Evolutionary conservation across 1,140 invertebrate genomes (phyloP), one percentile per base, ranked within the genome.

Genomic region (Drosophila pallidifrons): DNA sequence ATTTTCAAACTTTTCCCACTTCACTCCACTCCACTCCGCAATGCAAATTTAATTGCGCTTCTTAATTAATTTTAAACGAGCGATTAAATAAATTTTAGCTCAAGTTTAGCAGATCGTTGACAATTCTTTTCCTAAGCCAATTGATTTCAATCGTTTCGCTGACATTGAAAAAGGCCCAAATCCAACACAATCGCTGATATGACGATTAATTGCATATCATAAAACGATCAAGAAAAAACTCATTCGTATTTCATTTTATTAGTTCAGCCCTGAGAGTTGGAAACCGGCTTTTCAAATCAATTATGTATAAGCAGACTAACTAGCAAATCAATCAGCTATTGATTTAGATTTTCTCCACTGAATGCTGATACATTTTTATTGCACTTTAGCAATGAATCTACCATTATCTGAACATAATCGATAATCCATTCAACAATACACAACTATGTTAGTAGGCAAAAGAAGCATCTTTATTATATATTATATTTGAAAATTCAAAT

Each of bases 1-100:
- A 57, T 71, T 1, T 2, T 38, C 51, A 20, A 41, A 28, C n/a
- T 59, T 51, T 47, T 55, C 15, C 15, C 7, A 8, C 6, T 7
- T 38, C 20, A 3, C 35, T 32, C 28, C 3, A 1, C 11, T 25
- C 20, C 20, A 25, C 20, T 25, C 30, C 3, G 72, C 67, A 11
- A 75, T 70, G 73, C 73, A 71, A 75, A 75, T 72, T 71, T 65
- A 71, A 75, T 71, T 75, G 73, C 43, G 28, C 13, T 38, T 35
- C 20, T 59, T 71, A 71, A 75, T 75, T 75, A 75, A 59, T 59
- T 75, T 75, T 20, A 64, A 65, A 51, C 59, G 54, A 52, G 35
- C 59, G 16, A 58, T 75, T 64, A 52, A 70, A 64, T 75, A 49
- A 20, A 51, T 59, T 63, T 63, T 28, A 7, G 60, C 20, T 65